A percentile compares a stretch with the other conserved stretches of the same genome.
phyloP scores from a whole-genome alignment of 2,113 vertebrate species.

The Saccopteryx leptura region DNA sequence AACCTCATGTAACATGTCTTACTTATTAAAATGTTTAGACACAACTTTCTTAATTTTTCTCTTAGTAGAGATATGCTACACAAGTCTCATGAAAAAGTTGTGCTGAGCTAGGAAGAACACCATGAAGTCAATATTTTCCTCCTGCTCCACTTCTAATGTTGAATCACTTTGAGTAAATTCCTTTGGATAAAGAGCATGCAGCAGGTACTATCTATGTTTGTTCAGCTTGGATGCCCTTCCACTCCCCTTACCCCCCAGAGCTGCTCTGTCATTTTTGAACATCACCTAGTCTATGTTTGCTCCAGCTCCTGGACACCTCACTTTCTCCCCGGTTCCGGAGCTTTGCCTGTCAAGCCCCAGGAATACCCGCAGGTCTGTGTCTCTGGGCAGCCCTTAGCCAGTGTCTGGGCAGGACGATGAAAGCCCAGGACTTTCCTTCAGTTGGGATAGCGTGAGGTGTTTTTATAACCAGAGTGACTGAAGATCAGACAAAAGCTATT shows the following conservation, averaged over 20 bases:
- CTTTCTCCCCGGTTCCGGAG: not conserved
- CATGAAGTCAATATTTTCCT: not conserved
- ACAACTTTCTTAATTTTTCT: not conserved
- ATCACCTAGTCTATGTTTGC: fast-evolving
- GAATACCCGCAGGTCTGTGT: not conserved
- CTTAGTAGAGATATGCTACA: not conserved
- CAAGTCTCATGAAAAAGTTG: not conserved
- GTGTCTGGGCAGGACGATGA: not conserved
- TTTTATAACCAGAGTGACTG: not conserved
- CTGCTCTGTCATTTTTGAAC: not conserved
- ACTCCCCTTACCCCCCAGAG: not conserved
- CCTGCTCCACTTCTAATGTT: fast-evolving
- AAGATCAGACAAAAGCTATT: not conserved
- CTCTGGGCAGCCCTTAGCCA: not conserved
- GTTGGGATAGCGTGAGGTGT: not conserved
- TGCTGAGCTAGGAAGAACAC: not conserved
- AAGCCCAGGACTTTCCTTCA: not conserved
- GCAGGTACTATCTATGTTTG: too few relatives aligned
- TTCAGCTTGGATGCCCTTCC: too few relatives aligned
- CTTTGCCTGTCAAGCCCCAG: not conserved
- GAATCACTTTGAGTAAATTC: not conserved
- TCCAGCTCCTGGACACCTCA: not conserved
- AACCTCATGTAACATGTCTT: not conserved
- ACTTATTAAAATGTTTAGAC: not conserved
- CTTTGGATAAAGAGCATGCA: not conserved